Conservation (phyloP, 2,113 vertebrate genomes). For the Sorex araneus region DNA sequence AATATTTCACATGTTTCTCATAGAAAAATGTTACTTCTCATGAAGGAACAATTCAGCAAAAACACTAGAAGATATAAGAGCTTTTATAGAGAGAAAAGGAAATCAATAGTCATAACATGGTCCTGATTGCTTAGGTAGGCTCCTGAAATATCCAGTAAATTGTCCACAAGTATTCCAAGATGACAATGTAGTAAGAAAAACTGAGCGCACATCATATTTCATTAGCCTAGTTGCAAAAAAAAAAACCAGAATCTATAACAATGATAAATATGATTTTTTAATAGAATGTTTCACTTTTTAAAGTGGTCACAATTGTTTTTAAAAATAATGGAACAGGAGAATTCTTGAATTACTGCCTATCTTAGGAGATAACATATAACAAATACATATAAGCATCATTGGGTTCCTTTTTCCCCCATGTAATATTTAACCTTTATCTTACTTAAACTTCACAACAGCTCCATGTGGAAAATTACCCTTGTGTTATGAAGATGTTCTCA, state of each 20-base stretch:
- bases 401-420: background rate
- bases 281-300: background rate
- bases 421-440: background rate
- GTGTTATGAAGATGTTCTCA: background rate
- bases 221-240: constrained; percentile 24
- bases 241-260: constrained; percentile 59
- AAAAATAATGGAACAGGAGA: background rate
- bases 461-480: background rate
- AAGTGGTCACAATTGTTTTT: background rate
- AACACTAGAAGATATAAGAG: constrained; percentile 73
- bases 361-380: constrained; percentile 4
- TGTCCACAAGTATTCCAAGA: constrained; percentile 71
- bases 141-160: constrained; percentile 77
- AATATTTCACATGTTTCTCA: constrained; percentile 67
- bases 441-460: background rate
- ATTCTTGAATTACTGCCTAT: background rate
- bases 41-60: constrained; percentile 66
- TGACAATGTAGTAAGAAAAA: constrained; percentile 4
- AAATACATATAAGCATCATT: background rate
- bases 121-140: constrained; percentile 69
- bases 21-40: constrained; percentile 73
- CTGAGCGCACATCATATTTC: constrained; percentile 66
- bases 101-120: constrained; percentile 74
- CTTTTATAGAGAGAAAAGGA: constrained; percentile 68
- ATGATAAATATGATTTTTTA: background rate